Conservation (phyloP, 2,888 invertebrate species). For the Neocrepidodera transversa region DNA sequence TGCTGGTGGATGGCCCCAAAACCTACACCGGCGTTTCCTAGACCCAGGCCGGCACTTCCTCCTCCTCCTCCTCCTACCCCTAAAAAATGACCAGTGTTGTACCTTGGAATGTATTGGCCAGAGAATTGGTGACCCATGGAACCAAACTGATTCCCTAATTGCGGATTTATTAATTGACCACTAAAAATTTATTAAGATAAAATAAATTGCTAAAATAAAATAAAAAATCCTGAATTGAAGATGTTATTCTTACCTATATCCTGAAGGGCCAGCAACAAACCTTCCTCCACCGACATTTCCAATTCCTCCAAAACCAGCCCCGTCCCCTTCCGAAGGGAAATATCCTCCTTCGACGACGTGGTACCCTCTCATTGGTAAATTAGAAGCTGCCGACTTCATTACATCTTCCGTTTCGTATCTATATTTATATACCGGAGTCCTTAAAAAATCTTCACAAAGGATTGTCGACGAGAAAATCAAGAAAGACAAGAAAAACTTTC, state of each 20-base stretch:
- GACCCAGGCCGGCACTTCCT: conserved; percentile 44
- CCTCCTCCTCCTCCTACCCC: conserved; percentile 47
- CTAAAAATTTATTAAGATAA: neutral
- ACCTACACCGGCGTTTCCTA: conserved; percentile 49
- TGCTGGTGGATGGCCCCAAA: conserved; percentile 44
- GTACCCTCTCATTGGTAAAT: conserved; percentile 62
- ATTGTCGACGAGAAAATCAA: conserved; percentile 12
- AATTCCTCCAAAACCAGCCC: conserved; percentile 26
- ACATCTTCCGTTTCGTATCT: conserved; percentile 57
- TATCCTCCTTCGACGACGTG: conserved; percentile 68
- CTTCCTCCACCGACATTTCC: conserved; percentile 10
- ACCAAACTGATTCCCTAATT: too few species aligned
- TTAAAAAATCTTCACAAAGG: neutral
- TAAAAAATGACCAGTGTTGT: conserved; percentile 41
- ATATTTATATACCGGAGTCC: conserved; percentile 54
- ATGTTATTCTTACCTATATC: conserved; percentile 3
- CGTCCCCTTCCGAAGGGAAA: conserved; percentile 58
- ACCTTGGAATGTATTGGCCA: conserved; percentile 32
- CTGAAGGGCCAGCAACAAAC: conserved; percentile 2
- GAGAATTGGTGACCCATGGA: conserved; percentile 27
- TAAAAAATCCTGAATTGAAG: too few species aligned
- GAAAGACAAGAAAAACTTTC: conserved; percentile 3
- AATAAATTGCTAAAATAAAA: too few species aligned
- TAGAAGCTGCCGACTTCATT: conserved; percentile 56
- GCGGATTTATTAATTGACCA: conserved; percentile 14